Percentiles rank a stretch among this genome's conserved stretches.
Conservation (phyloP, 1,140 invertebrate species). For the Drosophila elegans region DNA sequence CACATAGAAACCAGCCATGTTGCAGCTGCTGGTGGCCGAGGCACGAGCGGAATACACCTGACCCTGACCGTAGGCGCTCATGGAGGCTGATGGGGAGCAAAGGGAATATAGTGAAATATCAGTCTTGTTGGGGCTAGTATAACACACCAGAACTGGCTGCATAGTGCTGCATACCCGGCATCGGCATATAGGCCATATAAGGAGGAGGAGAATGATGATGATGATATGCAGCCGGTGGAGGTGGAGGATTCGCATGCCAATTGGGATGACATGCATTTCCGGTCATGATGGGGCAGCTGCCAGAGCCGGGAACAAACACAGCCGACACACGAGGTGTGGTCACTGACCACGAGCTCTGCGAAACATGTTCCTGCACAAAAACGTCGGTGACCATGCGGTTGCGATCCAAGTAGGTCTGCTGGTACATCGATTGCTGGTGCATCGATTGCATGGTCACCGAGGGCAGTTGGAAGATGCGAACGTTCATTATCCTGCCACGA, state of each 20-base stretch:
- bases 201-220: neutral
- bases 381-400: constrained; percentile 58
- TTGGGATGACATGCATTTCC: neutral
- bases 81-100: constrained; percentile 30
- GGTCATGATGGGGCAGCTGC: neutral
- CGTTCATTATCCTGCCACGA: constrained; percentile 23
- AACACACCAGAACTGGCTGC: constrained; percentile 52
- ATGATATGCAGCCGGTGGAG: neutral
- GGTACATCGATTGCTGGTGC: constrained; percentile 62
- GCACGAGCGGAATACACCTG: constrained; percentile 52
- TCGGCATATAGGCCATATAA: constrained; percentile 21
- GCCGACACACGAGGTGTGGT: constrained; percentile 6
- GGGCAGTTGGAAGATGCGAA: constrained; percentile 37
- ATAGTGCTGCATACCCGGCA: constrained; percentile 58
- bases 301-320: constrained; percentile 18
- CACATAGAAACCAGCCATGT: constrained; percentile 24
- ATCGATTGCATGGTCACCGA: constrained; percentile 50
- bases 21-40: constrained; percentile 35
- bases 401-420: constrained; percentile 67
- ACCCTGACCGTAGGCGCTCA: constrained; percentile 50
- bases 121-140: neutral
- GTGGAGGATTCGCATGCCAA: neutral
- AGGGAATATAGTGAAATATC: neutral
- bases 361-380: constrained; percentile 63
- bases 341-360: constrained; percentile 59